A percentile compares a stretch with the other conserved stretches of the same genome.
Evolutionary conservation across 1,140 invertebrate genomes (phyloP).

Genomic region (Drosophila elegans): DNA sequence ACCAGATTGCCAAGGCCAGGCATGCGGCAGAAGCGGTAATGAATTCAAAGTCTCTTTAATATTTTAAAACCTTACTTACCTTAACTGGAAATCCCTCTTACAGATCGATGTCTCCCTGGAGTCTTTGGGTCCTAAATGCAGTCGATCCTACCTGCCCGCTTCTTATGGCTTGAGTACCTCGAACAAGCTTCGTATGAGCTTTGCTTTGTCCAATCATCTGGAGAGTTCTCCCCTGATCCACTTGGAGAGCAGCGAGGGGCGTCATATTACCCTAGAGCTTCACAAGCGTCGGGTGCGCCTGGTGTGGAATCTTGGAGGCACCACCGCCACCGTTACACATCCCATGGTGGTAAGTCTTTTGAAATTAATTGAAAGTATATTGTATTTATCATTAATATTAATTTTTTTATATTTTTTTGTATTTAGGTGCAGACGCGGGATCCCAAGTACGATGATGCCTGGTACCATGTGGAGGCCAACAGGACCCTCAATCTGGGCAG

Average conservation of each 20-base stretch:
- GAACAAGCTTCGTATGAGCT: conserved; percentile 89
- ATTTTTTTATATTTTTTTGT: too few relatives aligned
- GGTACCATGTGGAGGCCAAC: conserved; percentile 90
- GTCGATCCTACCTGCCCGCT: conserved; percentile 89
- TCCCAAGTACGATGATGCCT: conserved; percentile 88
- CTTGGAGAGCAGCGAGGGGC: conserved; percentile 86
- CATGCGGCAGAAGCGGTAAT: conserved; percentile 92
- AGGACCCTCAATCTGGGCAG: conserved; percentile 85
- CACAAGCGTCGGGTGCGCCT: conserved; percentile 90
- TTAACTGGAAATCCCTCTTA: conserved; percentile 28
- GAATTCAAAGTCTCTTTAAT: neutral
- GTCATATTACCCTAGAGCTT: conserved; percentile 93
- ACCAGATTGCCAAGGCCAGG: conserved; percentile 91
- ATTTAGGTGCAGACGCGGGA: conserved; percentile 86
- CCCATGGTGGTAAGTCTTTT: conserved; percentile 84
- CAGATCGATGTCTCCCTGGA: conserved; percentile 93
- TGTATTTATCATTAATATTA: too few relatives aligned
- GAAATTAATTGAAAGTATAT: too few relatives aligned
- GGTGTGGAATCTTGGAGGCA: conserved; percentile 91
- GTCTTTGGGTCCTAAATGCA: conserved; percentile 88
- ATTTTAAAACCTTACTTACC: too few relatives aligned
- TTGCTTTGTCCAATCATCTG: conserved; percentile 86
- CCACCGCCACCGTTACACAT: conserved; percentile 88
- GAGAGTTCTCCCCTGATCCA: conserved; percentile 84
- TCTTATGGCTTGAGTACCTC: conserved; percentile 89